phyloP scores from a whole-genome alignment of 1,140 invertebrate species.

The Helicoverpa armigera region DNA sequence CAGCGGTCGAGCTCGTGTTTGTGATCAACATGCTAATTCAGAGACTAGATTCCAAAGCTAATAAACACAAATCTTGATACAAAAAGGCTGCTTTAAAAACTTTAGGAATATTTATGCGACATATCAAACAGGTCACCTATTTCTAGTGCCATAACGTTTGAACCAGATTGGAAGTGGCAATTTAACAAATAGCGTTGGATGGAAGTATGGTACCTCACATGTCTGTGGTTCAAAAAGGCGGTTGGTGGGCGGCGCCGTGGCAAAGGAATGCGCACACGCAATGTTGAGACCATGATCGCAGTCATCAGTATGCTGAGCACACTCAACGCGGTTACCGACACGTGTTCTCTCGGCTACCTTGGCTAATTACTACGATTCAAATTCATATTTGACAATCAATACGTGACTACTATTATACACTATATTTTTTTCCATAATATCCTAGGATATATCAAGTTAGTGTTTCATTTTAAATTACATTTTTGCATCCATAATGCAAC shows the following conservation, averaged over 20 bases:
- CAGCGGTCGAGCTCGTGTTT: neutral
- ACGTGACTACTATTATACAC: slow-evolving; percentile 57
- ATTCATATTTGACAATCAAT: slow-evolving; percentile 64
- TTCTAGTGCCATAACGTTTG: neutral
- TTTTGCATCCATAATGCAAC: neutral
- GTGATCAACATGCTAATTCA: neutral
- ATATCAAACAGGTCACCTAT: neutral
- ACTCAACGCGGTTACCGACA: slow-evolving; percentile 72
- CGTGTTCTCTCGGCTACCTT: slow-evolving; percentile 76
- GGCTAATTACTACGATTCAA: slow-evolving; percentile 74
- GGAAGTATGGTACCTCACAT: neutral
- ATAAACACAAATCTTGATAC: no score
- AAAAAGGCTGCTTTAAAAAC: no score
- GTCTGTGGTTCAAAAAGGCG: slow-evolving; percentile 51
- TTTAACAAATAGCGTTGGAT: slow-evolving; percentile 14
- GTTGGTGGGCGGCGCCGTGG: slow-evolving; percentile 64
- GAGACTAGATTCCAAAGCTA: neutral
- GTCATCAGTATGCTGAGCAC: slow-evolving; percentile 79
- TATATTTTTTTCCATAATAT: no score
- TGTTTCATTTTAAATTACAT: neutral
- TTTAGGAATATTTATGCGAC: no score
- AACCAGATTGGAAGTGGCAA: slow-evolving; percentile 9
- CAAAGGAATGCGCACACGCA: slow-evolving; percentile 77
- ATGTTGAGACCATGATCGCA: slow-evolving; percentile 58
- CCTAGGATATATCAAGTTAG: neutral